Conservation (phyloP, 1,140 invertebrate genomes). For the Drosophila mojavensis region DNA sequence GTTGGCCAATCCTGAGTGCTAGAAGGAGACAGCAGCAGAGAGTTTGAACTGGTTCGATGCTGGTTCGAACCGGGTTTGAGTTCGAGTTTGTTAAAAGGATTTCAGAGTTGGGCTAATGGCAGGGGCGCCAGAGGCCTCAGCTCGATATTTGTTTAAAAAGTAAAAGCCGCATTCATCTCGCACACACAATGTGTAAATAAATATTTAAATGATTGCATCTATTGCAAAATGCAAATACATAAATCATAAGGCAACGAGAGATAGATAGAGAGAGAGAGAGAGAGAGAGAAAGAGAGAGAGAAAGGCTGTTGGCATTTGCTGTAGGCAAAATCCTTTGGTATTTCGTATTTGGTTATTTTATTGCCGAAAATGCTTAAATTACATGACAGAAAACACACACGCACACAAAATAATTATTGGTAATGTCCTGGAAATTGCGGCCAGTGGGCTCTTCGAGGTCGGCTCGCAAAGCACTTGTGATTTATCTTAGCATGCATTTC, state of each 20-base stretch:
- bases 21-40: background rate
- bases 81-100: conserved; percentile 7
- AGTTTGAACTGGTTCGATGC: conserved; percentile 24
- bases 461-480: no score
- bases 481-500: no score
- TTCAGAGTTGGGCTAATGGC: no score
- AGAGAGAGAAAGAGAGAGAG: background rate
- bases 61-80: conserved; percentile 37
- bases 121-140: background rate
- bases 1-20: background rate
- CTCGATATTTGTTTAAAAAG: conserved; percentile 40
- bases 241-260: conserved; percentile 30
- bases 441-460: no score
- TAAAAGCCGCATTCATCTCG: conserved; percentile 24
- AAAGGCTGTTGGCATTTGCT: background rate
- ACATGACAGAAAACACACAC: conserved; percentile 11
- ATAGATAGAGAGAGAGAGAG: background rate
- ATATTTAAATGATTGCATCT: conserved; percentile 52
- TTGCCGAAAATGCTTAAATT: conserved; percentile 5
- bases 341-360: conserved; percentile 11
- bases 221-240: conserved; percentile 43
- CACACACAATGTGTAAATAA: conserved; percentile 44
- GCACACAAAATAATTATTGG: conserved; percentile 9
- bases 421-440: background rate
- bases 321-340: background rate